phyloP scores from a whole-genome alignment of 2,113 vertebrate genomes.

The Vireo altiloquus region DNA sequence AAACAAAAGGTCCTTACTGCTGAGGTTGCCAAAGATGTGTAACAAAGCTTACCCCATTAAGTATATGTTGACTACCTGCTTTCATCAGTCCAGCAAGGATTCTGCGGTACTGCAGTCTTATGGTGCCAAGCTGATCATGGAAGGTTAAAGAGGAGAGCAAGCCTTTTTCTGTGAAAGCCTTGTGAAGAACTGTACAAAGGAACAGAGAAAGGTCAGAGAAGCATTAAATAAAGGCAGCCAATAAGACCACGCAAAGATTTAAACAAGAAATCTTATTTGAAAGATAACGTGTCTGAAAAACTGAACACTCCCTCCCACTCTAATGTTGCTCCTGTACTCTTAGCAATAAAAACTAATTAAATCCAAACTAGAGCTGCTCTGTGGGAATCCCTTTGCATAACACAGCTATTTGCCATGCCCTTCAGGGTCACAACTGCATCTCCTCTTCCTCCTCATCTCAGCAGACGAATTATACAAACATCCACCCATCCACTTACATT shows the following conservation, averaged over 20 bases:
- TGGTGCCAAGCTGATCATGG: constrained; percentile 92
- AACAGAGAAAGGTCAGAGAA: neutral
- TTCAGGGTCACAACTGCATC: neutral
- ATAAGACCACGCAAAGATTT: neutral
- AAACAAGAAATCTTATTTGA: neutral
- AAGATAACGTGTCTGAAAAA: neutral
- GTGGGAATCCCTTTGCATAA: neutral
- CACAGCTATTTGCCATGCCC: neutral
- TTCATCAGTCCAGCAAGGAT: constrained; percentile 90
- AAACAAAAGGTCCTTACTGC: neutral
- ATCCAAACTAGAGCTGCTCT: neutral
- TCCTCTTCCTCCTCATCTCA: neutral
- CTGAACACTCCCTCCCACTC: neutral
- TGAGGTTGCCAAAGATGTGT: neutral
- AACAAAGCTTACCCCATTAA: constrained; percentile 61
- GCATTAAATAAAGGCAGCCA: neutral
- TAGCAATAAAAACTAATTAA: neutral
- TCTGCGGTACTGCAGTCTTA: constrained; percentile 90
- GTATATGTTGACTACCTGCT: constrained; percentile 72
- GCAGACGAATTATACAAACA: neutral
- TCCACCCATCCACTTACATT: neutral
- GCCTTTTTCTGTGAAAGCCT: constrained; percentile 87
- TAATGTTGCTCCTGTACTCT: neutral
- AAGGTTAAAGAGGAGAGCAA: constrained; percentile 90
- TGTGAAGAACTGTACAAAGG: constrained; percentile 82